A percentile compares a stretch with the other conserved stretches of the same genome.
Evolutionary conservation across 2,888 invertebrate genomes (phyloP).

Genomic region (Argyra leucocephala): DNA sequence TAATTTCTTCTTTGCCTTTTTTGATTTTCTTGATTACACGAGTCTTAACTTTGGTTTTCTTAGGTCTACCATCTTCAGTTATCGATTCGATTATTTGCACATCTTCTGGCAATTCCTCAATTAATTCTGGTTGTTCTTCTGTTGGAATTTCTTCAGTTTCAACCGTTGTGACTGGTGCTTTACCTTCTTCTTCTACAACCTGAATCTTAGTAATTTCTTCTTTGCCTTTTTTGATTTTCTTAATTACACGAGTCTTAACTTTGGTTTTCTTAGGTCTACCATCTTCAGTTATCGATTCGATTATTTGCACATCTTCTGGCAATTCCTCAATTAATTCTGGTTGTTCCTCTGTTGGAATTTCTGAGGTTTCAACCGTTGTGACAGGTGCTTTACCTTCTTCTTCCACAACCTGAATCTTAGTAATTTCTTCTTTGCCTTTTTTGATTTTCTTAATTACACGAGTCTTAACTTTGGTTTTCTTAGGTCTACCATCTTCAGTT

Average conservation of each 20-base stretch:
- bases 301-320: constrained; percentile 36
- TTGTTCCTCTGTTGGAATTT: constrained; percentile 27
- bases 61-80: constrained; percentile 33
- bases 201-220: constrained; percentile 37
- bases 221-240: constrained; percentile 36
- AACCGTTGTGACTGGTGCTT: constrained; percentile 33
- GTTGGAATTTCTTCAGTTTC: constrained; percentile 26
- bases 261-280: constrained; percentile 34
- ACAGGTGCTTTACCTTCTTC: constrained; percentile 42
- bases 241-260: constrained; percentile 35
- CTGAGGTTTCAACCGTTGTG: constrained; percentile 31
- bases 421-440: constrained; percentile 38
- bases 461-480: constrained; percentile 33
- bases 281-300: constrained; percentile 40
- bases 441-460: constrained; percentile 24
- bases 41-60: constrained; percentile 35
- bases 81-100: constrained; percentile 16
- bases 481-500: constrained; percentile 31
- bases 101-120: constrained; percentile 35
- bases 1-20: constrained; percentile 33
- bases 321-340: constrained; percentile 33
- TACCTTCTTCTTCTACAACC: constrained; percentile 34
- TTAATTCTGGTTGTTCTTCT: constrained; percentile 29
- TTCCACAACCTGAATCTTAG: constrained; percentile 39
- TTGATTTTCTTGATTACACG: constrained; percentile 29